Evolutionary conservation across 2,888 invertebrate species (phyloP), one percentile per base, ranked within the genome.

Genomic region (Melanchra persicariae): DNA sequence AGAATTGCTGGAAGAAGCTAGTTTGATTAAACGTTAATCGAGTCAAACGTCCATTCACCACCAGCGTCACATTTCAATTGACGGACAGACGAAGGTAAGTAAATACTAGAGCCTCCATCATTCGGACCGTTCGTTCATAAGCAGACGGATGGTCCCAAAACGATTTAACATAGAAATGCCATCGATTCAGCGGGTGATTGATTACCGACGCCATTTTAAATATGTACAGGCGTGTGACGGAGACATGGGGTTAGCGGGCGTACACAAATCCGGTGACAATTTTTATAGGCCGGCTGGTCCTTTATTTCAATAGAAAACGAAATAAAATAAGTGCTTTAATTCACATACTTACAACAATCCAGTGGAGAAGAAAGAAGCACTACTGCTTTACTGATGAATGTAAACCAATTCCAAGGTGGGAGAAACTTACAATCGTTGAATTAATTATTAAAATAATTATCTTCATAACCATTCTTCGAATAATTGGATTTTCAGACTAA

Each of bases 91-190:
- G 61, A 55, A 54, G 55, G 63, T 60, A 10, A 49, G 70, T 69
- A 70, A 71, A 70, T 63, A 66, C 45, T 62, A 17, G 45, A 54
- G 34, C 40, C 64, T 26, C 66, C 60, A 68, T 73, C 66, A 67
- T 55, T 74, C 45, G 54, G 26, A 43, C 60, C 63, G 45, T 79
- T 72, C 67, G 57, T 65, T 74, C 52, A 63, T 70, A 70, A 67
- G 43, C 65, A 54, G 47, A 40, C 30, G 34, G 43, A 34, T 61
- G 64, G 77, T 30, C 78, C 82, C 81, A 69, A 82, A 82, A 67
- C 83, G 83, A 81, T 81, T 70, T 72, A 69, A 74, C 71, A 73
- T 78, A 67, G 69, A 81, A 77, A 77, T 72, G 73, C 51, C 66
- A 73, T 84, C 73, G 73, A 66, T 57, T 70, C 57, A 17, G 17